Evolutionary conservation across 2,113 vertebrate species (phyloP), one percentile per base, ranked within the genome.

Genomic region (Polyodon spathula): DNA sequence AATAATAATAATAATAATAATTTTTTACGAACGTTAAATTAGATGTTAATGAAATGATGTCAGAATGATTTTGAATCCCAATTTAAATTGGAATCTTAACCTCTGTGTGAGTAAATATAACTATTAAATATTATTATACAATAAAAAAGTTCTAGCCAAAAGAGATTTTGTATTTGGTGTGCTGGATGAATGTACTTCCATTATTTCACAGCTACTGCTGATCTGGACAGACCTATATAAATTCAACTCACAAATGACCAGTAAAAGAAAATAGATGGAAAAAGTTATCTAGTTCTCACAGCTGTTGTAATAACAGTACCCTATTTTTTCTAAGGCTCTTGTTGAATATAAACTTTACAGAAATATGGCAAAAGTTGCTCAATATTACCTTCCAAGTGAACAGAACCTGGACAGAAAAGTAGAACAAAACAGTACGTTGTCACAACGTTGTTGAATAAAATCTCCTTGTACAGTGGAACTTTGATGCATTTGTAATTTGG

Each of bases 371-470:
- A 55, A 46, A 71, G 66, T 75, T 81, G 74, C 78, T 82, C 73
- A 72, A 66, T 69, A 67, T 75, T 71, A 64, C 66, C 66, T 65
- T 66, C 60, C 41, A 39, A 68, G 55, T 68, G 64, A 71, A 76
- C 64, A 69, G 68, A 70, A 67, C 71, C 64, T 71, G 64, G 67
- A 59, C 14, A 40, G n/a, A n/a, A n/a, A n/a, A n/a, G n/a, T n/a
- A 77, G 76, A 84, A 74, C 70, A 77, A 82, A 84, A 80, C 72
- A 54, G 76, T 71, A 74, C 72, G 73, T 75, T 87, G 75, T 87
- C 78, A 83, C 67, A n/a, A n/a, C n/a, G n/a, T n/a, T n/a, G 69
- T 73, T 78, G 61, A 43, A 83, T 86, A 71, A 80, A 58, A 78
- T 86, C 78, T 81, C 62, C 58, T 76, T 68, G 62, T 40, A 10